Evolutionary conservation across 1,140 invertebrate species (phyloP).

Genomic region (Macrobrachium rosenbergii): DNA sequence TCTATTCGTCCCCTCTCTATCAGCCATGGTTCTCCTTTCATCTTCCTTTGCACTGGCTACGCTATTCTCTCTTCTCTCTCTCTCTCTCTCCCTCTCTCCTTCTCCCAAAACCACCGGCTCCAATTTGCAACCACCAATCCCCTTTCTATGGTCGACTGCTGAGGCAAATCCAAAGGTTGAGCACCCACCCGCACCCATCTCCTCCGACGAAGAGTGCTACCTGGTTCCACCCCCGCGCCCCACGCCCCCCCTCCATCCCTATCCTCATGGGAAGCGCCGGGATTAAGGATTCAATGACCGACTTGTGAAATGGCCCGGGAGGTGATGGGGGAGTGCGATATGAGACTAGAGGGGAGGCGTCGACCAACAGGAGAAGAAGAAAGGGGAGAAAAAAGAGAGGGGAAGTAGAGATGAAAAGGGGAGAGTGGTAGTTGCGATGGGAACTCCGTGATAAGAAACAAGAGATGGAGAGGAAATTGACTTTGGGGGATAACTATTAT

Average conservation of each 20-base stretch:
- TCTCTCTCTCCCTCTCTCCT: not conserved
- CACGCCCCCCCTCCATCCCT: not conserved
- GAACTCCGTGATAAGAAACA: not conserved
- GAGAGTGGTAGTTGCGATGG: not conserved
- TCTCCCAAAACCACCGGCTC: not conserved
- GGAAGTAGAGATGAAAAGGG: not conserved
- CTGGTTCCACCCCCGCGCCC: not conserved
- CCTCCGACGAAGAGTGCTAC: not conserved
- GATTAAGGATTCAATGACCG: slow-evolving; percentile 13
- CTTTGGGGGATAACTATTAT: no score
- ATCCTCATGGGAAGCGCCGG: slow-evolving; percentile 9
- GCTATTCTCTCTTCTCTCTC: not conserved
- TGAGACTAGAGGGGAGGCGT: slow-evolving; percentile 17
- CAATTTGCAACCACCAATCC: not conserved
- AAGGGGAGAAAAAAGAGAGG: not conserved
- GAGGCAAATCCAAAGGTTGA: no score
- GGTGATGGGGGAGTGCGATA: slow-evolving; percentile 29
- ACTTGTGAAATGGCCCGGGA: not conserved
- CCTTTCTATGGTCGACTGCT: not conserved
- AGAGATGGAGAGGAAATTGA: not conserved
- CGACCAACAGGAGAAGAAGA: not conserved
- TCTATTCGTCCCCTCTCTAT: not conserved
- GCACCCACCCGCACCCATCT: not conserved
- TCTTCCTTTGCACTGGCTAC: not conserved
- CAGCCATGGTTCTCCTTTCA: not conserved